Evolutionary conservation across 2,888 invertebrate genomes (phyloP).

Genomic region (Drosophila lutescens): DNA sequence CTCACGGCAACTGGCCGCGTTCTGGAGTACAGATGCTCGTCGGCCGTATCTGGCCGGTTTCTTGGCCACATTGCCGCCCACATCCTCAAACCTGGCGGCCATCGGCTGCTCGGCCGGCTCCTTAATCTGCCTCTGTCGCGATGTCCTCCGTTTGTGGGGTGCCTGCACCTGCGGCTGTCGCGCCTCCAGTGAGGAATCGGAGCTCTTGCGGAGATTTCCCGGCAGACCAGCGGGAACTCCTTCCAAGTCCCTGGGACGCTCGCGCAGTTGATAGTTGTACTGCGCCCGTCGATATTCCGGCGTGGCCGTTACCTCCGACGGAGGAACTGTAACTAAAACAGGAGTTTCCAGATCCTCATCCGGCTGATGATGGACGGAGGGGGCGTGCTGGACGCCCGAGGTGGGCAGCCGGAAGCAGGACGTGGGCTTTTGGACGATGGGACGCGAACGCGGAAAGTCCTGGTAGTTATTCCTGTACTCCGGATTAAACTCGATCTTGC

Average conservation of each 20-base stretch:
- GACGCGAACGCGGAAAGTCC: slow-evolving; percentile 83
- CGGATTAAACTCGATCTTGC: slow-evolving; percentile 84
- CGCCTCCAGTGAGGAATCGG: slow-evolving; percentile 60
- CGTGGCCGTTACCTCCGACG: slow-evolving; percentile 75
- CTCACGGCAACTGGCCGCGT: slow-evolving; percentile 77
- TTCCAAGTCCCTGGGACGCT: slow-evolving; percentile 52
- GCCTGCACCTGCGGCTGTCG: slow-evolving; percentile 42
- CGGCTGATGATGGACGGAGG: slow-evolving; percentile 19
- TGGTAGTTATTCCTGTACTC: slow-evolving; percentile 83
- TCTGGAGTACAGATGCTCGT: slow-evolving; percentile 78
- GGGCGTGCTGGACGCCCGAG: slow-evolving; percentile 42
- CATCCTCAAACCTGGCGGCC: slow-evolving; percentile 73
- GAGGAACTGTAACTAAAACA: slow-evolving; percentile 49
- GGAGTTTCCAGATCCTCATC: slow-evolving; percentile 39
- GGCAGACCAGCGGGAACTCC: slow-evolving; percentile 26
- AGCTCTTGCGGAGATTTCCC: slow-evolving; percentile 56
- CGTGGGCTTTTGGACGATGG: slow-evolving; percentile 81
- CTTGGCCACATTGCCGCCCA: slow-evolving; percentile 59
- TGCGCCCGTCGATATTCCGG: slow-evolving; percentile 84
- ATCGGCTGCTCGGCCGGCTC: slow-evolving; percentile 51
- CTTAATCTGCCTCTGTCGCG: slow-evolving; percentile 64
- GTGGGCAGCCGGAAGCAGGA: slow-evolving; percentile 82
- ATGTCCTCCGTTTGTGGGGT: slow-evolving; percentile 61
- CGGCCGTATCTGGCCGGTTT: slow-evolving; percentile 81
- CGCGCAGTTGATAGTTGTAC: slow-evolving; percentile 82